Evolutionary conservation across 2,888 invertebrate species (phyloP).

Genomic region (Limenitis camilla): DNA sequence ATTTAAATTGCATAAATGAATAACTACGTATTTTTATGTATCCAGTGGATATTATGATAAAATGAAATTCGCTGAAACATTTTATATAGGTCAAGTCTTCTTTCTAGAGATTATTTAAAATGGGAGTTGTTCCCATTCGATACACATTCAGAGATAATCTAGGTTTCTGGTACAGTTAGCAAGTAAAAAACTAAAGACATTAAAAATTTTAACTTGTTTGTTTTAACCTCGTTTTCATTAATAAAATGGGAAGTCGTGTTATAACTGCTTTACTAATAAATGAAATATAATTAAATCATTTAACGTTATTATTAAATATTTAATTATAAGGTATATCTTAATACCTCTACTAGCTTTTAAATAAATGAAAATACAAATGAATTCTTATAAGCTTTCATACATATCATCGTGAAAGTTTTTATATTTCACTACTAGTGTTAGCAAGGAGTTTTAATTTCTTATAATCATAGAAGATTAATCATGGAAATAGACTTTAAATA

Average conservation of each 20-base stretch:
- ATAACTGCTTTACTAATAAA: too few relatives aligned
- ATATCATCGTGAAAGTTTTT: too few relatives aligned
- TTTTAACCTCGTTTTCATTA: conserved; percentile 5
- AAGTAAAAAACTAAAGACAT: conserved; percentile 2
- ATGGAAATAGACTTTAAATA: too few relatives aligned
- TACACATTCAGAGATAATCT: conserved; percentile 22
- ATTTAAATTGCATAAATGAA: not conserved
- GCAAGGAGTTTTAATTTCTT: too few relatives aligned
- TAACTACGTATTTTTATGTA: conserved; percentile 16
- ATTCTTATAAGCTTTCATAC: too few relatives aligned
- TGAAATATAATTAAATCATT: too few relatives aligned
- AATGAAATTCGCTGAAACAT: conserved; percentile 11
- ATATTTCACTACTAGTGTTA: too few relatives aligned
- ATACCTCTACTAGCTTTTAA: too few relatives aligned
- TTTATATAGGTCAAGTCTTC: conserved; percentile 35
- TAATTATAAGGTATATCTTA: too few relatives aligned
- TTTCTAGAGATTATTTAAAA: conserved; percentile 31
- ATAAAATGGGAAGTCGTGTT: not conserved
- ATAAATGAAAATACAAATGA: too few relatives aligned
- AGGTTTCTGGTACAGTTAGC: conserved; percentile 20
- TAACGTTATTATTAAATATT: too few relatives aligned
- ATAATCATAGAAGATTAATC: too few relatives aligned
- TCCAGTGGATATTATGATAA: conserved; percentile 17
- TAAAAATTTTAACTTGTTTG: not conserved
- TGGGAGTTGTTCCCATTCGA: conserved; percentile 30